Evolutionary conservation across 2,113 vertebrate genomes (phyloP), one percentile per base, ranked within the genome.

Genomic region (Larimichthys crocea): DNA sequence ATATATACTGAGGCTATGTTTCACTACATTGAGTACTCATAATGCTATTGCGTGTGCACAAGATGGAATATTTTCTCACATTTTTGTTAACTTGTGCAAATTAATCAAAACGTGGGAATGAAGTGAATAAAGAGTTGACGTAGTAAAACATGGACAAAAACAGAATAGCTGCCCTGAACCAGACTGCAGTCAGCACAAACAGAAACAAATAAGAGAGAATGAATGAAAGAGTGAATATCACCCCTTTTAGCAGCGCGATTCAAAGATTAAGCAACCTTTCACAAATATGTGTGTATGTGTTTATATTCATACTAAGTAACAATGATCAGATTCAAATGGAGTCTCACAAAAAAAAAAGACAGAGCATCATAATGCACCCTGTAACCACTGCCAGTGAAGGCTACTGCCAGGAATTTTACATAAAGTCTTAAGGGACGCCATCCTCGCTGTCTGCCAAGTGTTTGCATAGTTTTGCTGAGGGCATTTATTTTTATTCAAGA

Each of bases 401-500:
- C 67, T 63, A 56, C 56, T 69, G 71, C 55, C 77, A 87, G 74
- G 46, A 62, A 56, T 46, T 82, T 88, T 66, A 83, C 65, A 80
- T 72, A 55, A 85, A 80, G 50, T 66, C 22, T 55, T 68, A 75
- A 64, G 83, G 71, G 85, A 81, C 49, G 2, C 42, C 46, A 64
- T 19, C 19, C 22, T 80, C 17, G 0, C 70, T 57, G 55, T 71
- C 66, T 84, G 76, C 74, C 72, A 85, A 83, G 64, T 63, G 68
- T 77, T 79, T 85, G 64, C 60, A 70, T 44, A 60, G 59, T 75
- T 69, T n/a, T 31, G 68, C 64, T 42, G 49, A 78, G 48, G 68
- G 72, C 55, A 79, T 86, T 87, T 70, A 66, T 64, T 76, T 83
- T 72, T 17, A 74, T 76, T 40, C 61, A 78, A 64, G 24, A 82